Evolutionary conservation across 1,140 invertebrate genomes (phyloP).

Genomic region (Cotesia glomerata): DNA sequence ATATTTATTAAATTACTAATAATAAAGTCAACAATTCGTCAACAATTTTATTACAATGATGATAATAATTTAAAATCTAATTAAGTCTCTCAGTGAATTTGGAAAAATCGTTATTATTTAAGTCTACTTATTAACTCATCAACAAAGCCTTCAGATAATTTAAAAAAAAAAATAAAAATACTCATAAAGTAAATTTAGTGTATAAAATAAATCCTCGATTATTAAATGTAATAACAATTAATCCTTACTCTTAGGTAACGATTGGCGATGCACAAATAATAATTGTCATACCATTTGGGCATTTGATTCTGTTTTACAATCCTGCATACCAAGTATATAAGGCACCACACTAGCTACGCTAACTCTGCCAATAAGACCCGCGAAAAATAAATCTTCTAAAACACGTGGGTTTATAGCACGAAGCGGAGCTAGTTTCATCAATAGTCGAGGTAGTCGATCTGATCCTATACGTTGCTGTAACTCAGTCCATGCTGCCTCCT

Average conservation of each 20-base stretch:
- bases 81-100: conserved; percentile 13
- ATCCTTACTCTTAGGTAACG: conserved; percentile 30
- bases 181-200: neutral
- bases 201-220: conserved; percentile 16
- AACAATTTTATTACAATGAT: neutral
- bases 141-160: neutral
- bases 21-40: neutral
- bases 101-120: neutral
- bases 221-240: neutral
- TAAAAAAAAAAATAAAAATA: neutral
- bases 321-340: conserved; percentile 83
- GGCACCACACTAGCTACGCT: conserved; percentile 93
- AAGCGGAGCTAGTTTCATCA: conserved; percentile 79
- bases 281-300: conserved; percentile 57
- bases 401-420: conserved; percentile 78
- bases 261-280: conserved; percentile 41
- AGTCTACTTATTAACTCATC: neutral
- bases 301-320: conserved; percentile 59
- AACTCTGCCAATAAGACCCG: conserved; percentile 88
- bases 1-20: neutral
- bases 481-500: conserved; percentile 77
- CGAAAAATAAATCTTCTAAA: conserved; percentile 92
- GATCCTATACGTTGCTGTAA: conserved; percentile 69
- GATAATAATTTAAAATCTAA: neutral
- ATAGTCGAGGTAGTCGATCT: conserved; percentile 71